Conservation (phyloP, 2,113 vertebrate species). For the zebrafish (Danio rerio) region GRCz12tu NC_133176.1:57671001-57671500, state of each 20-base stretch:
- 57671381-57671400: conserved; percentile 45
- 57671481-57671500: not conserved
- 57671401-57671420: not conserved
- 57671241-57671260: conserved; percentile 47
- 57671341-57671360: not conserved
- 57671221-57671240: conserved; percentile 66
- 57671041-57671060: too few relatives aligned
- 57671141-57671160: not conserved
- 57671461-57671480: not conserved
- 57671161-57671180: not conserved
- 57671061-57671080: too few relatives aligned
- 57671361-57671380: conserved; percentile 32
- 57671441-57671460: conserved; percentile 1
- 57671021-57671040: too few relatives aligned
- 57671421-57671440: not conserved
- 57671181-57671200: not conserved
- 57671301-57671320: conserved; percentile 24
- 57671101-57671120: too few relatives aligned
- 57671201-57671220: not conserved
- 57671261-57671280: conserved; percentile 8
- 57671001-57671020: too few relatives aligned
- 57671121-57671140: too few relatives aligned
- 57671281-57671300: conserved; percentile 56
- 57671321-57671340: not conserved
- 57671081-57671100: not conserved